Evolutionary conservation across 2,888 invertebrate genomes (phyloP).

Genomic region (Acholoe squamosa): DNA sequence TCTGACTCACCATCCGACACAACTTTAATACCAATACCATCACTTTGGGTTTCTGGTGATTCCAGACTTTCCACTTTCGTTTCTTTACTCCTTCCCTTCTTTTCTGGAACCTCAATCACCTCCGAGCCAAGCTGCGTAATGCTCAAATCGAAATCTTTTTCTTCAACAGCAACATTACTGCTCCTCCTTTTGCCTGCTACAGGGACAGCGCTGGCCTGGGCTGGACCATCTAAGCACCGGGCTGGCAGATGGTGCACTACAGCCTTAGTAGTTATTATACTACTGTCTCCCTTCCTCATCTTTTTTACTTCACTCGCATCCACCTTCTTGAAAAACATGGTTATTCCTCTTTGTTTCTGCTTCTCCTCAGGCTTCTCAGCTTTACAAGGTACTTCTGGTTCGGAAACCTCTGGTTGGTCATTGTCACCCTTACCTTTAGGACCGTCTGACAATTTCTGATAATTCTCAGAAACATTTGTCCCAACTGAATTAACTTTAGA

Average conservation of each 20-base stretch:
- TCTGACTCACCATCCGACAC: too few species aligned
- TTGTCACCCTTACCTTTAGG: too few species aligned
- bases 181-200: background rate
- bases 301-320: background rate
- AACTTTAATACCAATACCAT: too few species aligned
- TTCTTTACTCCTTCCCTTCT: background rate
- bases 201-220: background rate
- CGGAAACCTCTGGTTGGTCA: too few species aligned
- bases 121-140: slow-evolving; percentile 23
- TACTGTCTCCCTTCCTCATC: background rate
- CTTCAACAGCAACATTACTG: slow-evolving; percentile 35
- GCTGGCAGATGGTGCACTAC: background rate
- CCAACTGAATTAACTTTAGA: too few species aligned
- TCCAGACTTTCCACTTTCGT: too few species aligned
- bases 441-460: too few species aligned
- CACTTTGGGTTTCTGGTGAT: too few species aligned
- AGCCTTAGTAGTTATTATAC: slow-evolving; percentile 33
- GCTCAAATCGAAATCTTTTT: background rate
- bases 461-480: too few species aligned
- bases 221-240: background rate
- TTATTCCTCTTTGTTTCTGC: slow-evolving; percentile 35
- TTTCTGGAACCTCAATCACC: slow-evolving; percentile 9
- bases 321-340: slow-evolving; percentile 43
- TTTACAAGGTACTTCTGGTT: background rate
- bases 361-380: slow-evolving; percentile 5